phyloP scores from a whole-genome alignment of 2,797 vertebrate species.

The Monodelphis domestica region DNA sequence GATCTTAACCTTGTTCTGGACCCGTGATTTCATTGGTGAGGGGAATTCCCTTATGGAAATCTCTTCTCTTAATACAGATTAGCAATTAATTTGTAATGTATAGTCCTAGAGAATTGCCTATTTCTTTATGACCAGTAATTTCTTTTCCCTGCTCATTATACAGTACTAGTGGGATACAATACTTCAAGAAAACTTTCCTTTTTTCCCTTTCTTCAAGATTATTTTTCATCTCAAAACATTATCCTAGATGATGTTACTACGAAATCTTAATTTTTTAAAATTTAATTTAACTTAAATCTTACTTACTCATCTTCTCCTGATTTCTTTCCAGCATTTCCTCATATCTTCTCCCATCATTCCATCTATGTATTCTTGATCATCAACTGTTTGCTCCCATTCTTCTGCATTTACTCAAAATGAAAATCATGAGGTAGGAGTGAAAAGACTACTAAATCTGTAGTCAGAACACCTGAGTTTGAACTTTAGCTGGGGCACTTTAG shows the following conservation, averaged over 20 bases:
- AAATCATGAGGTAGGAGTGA: too few relatives aligned
- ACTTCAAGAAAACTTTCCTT: background rate
- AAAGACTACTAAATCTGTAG: too few relatives aligned
- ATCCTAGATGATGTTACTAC: background rate
- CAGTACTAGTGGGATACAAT: background rate
- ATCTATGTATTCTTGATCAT: background rate
- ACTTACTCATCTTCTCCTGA: background rate
- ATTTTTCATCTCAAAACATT: background rate
- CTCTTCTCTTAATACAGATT: too few relatives aligned
- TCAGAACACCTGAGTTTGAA: background rate
- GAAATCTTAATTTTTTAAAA: too few relatives aligned
- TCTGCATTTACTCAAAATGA: constrained; percentile 1
- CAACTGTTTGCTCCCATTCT: background rate
- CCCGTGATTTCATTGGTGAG: too few relatives aligned
- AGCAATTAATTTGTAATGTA: background rate
- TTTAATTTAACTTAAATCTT: too few relatives aligned
- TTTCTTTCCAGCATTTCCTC: background rate
- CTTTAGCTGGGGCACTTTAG: background rate
- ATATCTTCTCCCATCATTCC: background rate
- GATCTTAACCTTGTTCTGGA: too few relatives aligned
- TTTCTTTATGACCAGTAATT: background rate
- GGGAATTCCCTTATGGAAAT: too few relatives aligned
- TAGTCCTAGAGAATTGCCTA: background rate
- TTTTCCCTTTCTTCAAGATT: background rate
- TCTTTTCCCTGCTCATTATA: background rate